Conservation (phyloP, 2,888 invertebrate species). For the Romanomermis culicivorax region DNA sequence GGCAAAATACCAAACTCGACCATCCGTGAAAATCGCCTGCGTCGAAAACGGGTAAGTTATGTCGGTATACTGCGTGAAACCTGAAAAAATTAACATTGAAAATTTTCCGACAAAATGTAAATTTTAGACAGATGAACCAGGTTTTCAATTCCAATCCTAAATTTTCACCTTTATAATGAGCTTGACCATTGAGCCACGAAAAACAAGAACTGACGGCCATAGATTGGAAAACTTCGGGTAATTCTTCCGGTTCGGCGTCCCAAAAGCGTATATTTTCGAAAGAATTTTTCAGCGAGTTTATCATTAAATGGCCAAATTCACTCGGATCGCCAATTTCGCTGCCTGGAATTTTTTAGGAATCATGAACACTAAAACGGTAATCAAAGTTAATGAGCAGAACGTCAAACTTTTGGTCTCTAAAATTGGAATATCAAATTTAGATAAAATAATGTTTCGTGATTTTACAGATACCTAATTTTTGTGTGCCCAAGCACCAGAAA, state of each 20-base stretch:
- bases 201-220: slow-evolving; percentile 21
- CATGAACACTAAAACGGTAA: background rate
- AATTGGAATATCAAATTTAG: too few relatives aligned
- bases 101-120: background rate
- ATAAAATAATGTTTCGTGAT: too few relatives aligned
- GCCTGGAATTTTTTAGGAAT: background rate
- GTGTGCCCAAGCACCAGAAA: too few relatives aligned
- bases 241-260: slow-evolving; percentile 6
- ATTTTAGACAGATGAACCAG: background rate
- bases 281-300: background rate
- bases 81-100: slow-evolving; percentile 20
- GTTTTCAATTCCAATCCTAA: background rate
- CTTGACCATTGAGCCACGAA: slow-evolving; percentile 23
- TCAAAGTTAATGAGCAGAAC: too few relatives aligned
- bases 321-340: background rate
- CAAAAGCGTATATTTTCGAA: background rate
- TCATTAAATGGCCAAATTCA: background rate
- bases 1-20: slow-evolving; percentile 60
- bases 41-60: slow-evolving; percentile 69
- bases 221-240: background rate
- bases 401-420: too few relatives aligned
- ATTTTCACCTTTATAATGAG: slow-evolving; percentile 16
- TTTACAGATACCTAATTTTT: too few relatives aligned
- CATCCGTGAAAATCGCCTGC: slow-evolving; percentile 70
- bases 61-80: slow-evolving; percentile 73